phyloP scores from a whole-genome alignment of 2,888 invertebrate species.

The Dinocampus coccinellae region DNA sequence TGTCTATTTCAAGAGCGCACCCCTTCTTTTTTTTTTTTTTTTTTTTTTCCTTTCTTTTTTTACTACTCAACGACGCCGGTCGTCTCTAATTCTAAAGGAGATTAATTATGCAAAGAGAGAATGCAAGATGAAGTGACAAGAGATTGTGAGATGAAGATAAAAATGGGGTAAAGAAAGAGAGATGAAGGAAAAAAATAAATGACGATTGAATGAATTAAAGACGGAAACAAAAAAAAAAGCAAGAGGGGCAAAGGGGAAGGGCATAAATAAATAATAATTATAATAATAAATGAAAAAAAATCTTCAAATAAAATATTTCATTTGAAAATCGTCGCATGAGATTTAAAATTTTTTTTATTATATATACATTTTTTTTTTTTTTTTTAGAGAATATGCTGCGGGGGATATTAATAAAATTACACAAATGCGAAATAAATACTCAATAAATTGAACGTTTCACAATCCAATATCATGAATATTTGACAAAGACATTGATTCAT shows the following conservation, averaged over 20 bases:
- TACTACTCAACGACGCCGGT: background rate
- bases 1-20: background rate
- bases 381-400: too few species aligned
- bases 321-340: too few species aligned
- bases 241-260: background rate
- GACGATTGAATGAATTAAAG: background rate
- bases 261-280: too few species aligned
- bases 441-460: background rate
- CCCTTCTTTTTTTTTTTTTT: too few species aligned
- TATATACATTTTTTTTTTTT: too few species aligned
- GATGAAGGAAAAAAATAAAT: background rate
- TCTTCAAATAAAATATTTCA: too few species aligned
- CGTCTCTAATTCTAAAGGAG: conserved; percentile 8
- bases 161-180: background rate
- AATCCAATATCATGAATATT: background rate
- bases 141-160: background rate
- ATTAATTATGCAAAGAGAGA: conserved; percentile 24
- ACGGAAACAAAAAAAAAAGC: background rate
- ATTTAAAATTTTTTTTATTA: too few species aligned
- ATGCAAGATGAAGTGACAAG: conserved; percentile 3
- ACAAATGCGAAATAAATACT: too few species aligned
- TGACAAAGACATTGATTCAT: too few species aligned
- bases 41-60: too few species aligned
- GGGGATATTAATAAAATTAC: too few species aligned
- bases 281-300: background rate